Evolutionary conservation across 2,797 vertebrate genomes (phyloP), one percentile per base, ranked within the genome.

Genomic region (Momotus momota): DNA sequence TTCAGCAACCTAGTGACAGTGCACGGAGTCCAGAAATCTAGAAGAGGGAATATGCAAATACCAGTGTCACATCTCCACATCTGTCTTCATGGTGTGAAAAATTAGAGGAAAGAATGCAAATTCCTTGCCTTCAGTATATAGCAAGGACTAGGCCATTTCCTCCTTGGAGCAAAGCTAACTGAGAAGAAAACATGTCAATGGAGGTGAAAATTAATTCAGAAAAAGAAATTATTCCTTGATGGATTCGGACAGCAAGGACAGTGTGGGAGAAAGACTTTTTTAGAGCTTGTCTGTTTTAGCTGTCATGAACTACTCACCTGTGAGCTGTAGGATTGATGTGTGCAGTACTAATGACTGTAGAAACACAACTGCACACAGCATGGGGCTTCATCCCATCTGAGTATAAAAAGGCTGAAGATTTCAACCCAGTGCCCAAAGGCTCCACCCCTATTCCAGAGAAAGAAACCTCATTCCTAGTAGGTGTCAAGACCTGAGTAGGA

Each of bases 181-280:
- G 49, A 81, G 69, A 88, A 79, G 29, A 62, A 79, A 90, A 65
- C 51, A 33, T 29, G 58, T 75, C 49, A 75, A 20, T 40, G 23
- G 70, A 75, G 70, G 64, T 19, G 57, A 78, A 86, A 86, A 92
- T 61, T 61, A 7, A 78, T 88, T 93, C 69, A 94, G 61, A 86
- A 78, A 86, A 88, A 83, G 3, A 75, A 79, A 70, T 74, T 46
- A 66, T 80, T 84, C 49, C 65, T 90, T 70, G 72, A 82, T 84
- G 65, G 31, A 72, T 77, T 87, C 70, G 48, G 71, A 62, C 55
- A 91, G 52, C 12, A 72, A 84, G 66, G 88, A 90, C 72, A 90
- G n/a, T 3, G 10, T 87, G 51, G 35, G 81, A 95, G 60, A 92
- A 77, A 64, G 17, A 52, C 8, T 26, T 61, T 87, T 84, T 81